Evolutionary conservation across 2,113 vertebrate genomes (phyloP), one percentile per base, ranked within the genome.

Genomic region (Gobio gobio): DNA sequence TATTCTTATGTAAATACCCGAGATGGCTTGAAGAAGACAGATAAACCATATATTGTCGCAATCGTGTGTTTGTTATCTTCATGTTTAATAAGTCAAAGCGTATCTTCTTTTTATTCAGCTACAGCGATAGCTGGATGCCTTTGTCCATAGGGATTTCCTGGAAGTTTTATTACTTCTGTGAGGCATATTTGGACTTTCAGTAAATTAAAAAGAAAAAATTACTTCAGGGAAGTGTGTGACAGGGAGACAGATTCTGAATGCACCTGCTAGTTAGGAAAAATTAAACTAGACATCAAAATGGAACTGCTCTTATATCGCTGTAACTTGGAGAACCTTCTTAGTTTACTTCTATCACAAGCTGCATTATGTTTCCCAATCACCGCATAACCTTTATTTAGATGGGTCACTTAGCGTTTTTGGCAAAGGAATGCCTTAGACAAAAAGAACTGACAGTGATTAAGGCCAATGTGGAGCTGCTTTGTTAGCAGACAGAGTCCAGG

Each of bases 401-500:
- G 16, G 49, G 64, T 66, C 74, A 78, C 64, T 87, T 78, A 78
- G 79, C 8, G 49, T 73, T 83, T 47, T 78, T 51, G 45, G 40
- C 64, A 85, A n/a, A 78, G 47, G 18, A 88, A 72, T 43, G 56
- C 58, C 45, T 40, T 43, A 63, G 22, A 79, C 40, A 63, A 79
- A 78, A 66, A 83, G 26, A 54, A 16, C 22, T 56, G 75, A 82
- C 78, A 86, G 10, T 83, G 86, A 83, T 83, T 64, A 79, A 59
- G 64, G 75, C 18, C 29, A 87, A 78, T 82, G 66, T 83, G 33
- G 70, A 81, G 51, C 68, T 77, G 24, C 56, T 81, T 77, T 86
- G 33, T 83, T 51, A 83, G 82, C 56, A 72, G 61, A 59, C 45
- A 79, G 84, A 86, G 74, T 61, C 64, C 81, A 58, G 54, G 12